Base-by-base conservation (phyloP, 2,888 invertebrate genomes). In the Conomelus anceps region DNA sequence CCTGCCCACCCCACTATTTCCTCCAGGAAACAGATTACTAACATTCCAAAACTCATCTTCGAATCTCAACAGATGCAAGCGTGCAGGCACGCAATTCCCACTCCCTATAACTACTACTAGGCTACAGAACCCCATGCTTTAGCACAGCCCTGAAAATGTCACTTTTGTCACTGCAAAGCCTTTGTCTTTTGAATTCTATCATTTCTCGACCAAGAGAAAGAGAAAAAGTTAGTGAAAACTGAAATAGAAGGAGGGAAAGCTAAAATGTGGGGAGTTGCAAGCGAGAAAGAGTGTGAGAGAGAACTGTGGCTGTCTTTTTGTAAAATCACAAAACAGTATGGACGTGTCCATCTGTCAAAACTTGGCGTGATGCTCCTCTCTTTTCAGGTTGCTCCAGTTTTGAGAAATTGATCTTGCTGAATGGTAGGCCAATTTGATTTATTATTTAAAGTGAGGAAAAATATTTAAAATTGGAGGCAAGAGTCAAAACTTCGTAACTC, bases 381-480 rank as follows among this genome's bases (percentile, higher is more conserved):
- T n/a, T 63, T n/a, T n/a, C 63, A 63, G 63, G 4, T 63, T n/a
- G 63, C n/a, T 13, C 7, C 20, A n/a, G 63, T 63, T 63, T 63
- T 63, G 63, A 63, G n/a, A 63, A 13, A 63, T 63, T 63, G 7
- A 63, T 63, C 63, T n/a, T 63, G n/a, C 63, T 63, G n/a, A 63
- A 63, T 63, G 63, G 63, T 63, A n/a, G n/a, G 63, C n/a, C n/a
- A 63, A 26, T 63, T 34, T 89, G 89, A 86, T 87, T 87, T 85
- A 89, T 86, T 84, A 87, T 17, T 87, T 23, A 20, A n/a, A 29
- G 87, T 26, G 85, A 29, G 23, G 23, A 29, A 29, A 1, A 85
- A 84, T 88, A 29, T 22, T 63, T 29, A 41, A 89, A 87, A 87
- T 84, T 22, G 89, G n/a, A n/a, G n/a, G n/a, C n/a, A n/a, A n/a